Percentiles rank a stretch among this genome's conserved stretches.
phyloP scores from a whole-genome alignment of 2,113 vertebrate species.

The Ascaphus truei region DNA sequence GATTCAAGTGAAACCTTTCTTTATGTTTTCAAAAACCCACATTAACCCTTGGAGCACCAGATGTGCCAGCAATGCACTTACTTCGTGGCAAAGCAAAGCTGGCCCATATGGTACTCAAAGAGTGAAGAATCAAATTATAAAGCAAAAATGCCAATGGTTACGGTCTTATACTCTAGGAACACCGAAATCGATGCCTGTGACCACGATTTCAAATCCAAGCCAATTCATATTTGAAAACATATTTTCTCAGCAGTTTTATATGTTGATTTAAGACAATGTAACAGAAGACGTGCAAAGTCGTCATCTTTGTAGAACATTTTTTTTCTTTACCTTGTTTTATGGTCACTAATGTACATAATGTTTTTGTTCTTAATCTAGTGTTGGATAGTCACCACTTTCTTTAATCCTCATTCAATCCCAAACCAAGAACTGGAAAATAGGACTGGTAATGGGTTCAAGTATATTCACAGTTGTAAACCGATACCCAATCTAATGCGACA shows the following conservation, averaged over 20 bases:
- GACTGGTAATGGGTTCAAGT: slow-evolving; percentile 10
- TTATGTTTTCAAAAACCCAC: neutral
- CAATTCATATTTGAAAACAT: slow-evolving; percentile 7
- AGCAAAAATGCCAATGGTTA: slow-evolving; percentile 18
- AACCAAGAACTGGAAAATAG: neutral
- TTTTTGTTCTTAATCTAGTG: slow-evolving; percentile 30
- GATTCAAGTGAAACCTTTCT: neutral
- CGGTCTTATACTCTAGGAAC: slow-evolving; percentile 1
- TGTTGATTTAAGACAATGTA: slow-evolving; percentile 33
- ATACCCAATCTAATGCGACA: neutral
- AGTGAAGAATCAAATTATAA: slow-evolving; percentile 12
- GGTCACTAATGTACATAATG: slow-evolving; percentile 34
- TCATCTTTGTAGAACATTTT: neutral
- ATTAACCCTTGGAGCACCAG: neutral
- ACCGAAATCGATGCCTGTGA: neutral
- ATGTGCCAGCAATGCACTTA: too few relatives aligned
- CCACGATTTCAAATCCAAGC: slow-evolving; percentile 6
- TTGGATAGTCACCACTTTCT: slow-evolving; percentile 18
- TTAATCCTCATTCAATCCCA: neutral
- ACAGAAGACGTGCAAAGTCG: slow-evolving; percentile 35
- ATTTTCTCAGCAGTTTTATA: slow-evolving; percentile 16
- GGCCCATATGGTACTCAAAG: neutral
- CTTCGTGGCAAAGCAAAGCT: neutral
- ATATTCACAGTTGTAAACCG: neutral
- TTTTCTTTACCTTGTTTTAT: slow-evolving; percentile 26